phyloP scores from a whole-genome alignment of 2,113 vertebrate genomes.

The Rhynchopsitta pachyrhyncha region DNA sequence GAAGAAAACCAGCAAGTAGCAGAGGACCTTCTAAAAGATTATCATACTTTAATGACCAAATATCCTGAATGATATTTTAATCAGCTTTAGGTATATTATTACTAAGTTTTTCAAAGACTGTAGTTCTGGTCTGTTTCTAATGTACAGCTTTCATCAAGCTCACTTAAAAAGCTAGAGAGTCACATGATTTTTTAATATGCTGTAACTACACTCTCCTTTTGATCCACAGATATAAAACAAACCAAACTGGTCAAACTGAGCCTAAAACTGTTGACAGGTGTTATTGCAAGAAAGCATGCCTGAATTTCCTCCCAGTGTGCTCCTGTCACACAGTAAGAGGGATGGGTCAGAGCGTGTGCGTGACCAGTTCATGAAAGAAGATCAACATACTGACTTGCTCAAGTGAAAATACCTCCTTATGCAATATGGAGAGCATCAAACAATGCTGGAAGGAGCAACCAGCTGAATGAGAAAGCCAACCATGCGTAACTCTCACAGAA shows the following conservation, averaged over 20 bases:
- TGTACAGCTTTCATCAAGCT: background rate
- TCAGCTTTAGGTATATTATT: background rate
- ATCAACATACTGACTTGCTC: background rate
- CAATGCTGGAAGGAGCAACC: background rate
- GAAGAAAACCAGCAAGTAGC: background rate
- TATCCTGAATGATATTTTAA: background rate
- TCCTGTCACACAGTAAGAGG: background rate
- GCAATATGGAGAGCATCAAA: background rate
- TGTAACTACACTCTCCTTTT: background rate
- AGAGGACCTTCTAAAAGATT: background rate
- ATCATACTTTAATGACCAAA: background rate
- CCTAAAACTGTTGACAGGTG: background rate
- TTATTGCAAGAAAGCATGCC: background rate
- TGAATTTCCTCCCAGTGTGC: background rate
- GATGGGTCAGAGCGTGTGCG: background rate
- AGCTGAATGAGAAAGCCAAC: constrained; percentile 8
- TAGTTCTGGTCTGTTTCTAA: background rate
- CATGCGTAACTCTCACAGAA: background rate
- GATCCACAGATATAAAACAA: background rate
- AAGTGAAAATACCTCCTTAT: constrained; percentile 35
- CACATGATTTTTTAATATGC: background rate
- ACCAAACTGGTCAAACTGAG: background rate
- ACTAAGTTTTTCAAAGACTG: background rate
- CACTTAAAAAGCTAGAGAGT: background rate
- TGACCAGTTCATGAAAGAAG: constrained; percentile 5